Base-by-base conservation (phyloP, 1,140 invertebrate genomes). In the Helicoverpa armigera region DNA sequence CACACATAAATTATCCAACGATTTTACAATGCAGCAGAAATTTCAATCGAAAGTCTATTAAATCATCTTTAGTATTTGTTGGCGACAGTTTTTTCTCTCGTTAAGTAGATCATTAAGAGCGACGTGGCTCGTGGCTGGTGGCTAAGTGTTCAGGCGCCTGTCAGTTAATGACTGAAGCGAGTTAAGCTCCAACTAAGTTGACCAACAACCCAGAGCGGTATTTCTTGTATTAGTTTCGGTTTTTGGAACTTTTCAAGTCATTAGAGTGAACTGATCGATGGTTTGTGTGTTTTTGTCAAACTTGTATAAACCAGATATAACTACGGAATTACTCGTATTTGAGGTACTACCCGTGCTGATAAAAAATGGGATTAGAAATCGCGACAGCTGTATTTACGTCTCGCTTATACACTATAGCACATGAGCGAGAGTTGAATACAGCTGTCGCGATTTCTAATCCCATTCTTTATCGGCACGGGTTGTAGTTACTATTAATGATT, bases 101-200 rank as follows among this genome's bases (percentile, higher is more conserved):
- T 18, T 16, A 50, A 51, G 35, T 51, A 48, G 63, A 53, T 51
- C 67, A 53, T 51, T 70, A 53, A 51, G 65, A 16, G n/a, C 18
- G 60, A 14, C 60, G 60, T 43, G 35, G 35, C 35, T 43, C 5
- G 29, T 12, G 67, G 48, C 67, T 50, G 16, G 48, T 53, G 67
- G 11, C 67, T 70, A 70, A 70, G 48, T 70, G 67, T 48, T 53
- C 3, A 50, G 65, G 16, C 67, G 67, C 5, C 67, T 51, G 67
- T 51, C 67, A 23, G 43, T 51, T 69, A 18, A 51, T 63, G 67
- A 70, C 43, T 48, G 67, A 70, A 70, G 67, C 48, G 13, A 48
- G 16, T 67, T 51, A 70, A 69, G n/a, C 48, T 70, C 2, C 51
- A 70, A 70, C 48, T 70, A 51, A 70, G 48, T 70, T 51, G 48